Evolutionary conservation across 2,888 invertebrate species (phyloP).

Genomic region (Pseudococcus longispinus): DNA sequence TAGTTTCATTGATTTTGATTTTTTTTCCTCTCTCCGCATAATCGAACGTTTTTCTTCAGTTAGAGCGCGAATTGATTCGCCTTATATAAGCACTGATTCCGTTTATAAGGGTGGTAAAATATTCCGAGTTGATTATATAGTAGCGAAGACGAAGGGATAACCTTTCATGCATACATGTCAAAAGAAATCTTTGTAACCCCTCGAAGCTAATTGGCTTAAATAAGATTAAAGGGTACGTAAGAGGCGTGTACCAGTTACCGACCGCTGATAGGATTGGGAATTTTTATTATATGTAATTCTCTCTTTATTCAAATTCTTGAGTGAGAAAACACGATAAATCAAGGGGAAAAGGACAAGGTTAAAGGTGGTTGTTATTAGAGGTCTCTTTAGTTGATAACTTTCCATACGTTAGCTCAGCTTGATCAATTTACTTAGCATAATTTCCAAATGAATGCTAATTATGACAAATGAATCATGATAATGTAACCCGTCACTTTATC

Average conservation of each 20-base stretch:
- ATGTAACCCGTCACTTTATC: not conserved
- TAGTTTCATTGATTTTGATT: slow-evolving; percentile 24
- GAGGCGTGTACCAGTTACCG: slow-evolving; percentile 49
- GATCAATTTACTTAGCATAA: not conserved
- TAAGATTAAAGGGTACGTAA: slow-evolving; percentile 52
- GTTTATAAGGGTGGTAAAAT: slow-evolving; percentile 31
- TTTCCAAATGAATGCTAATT: not conserved
- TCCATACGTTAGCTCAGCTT: not conserved
- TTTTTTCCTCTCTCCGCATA: not conserved
- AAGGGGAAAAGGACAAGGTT: not conserved
- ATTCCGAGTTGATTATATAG: slow-evolving; percentile 33
- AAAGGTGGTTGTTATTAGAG: slow-evolving; percentile 14
- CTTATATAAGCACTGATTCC: not conserved
- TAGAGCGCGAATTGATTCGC: slow-evolving; percentile 24
- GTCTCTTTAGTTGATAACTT: slow-evolving; percentile 18
- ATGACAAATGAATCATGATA: not conserved
- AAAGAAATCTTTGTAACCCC: slow-evolving; percentile 45
- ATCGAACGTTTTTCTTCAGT: slow-evolving; percentile 9
- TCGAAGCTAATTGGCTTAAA: slow-evolving; percentile 44
- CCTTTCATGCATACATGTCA: slow-evolving; percentile 39
- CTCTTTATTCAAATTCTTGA: slow-evolving; percentile 35
- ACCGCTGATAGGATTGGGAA: slow-evolving; percentile 44
- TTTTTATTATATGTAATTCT: slow-evolving; percentile 39
- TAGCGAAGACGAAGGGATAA: slow-evolving; percentile 31
- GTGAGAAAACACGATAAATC: slow-evolving; percentile 14